phyloP scores from a whole-genome alignment of 2,797 vertebrate genomes.

The Catostomus latipinnis region DNA sequence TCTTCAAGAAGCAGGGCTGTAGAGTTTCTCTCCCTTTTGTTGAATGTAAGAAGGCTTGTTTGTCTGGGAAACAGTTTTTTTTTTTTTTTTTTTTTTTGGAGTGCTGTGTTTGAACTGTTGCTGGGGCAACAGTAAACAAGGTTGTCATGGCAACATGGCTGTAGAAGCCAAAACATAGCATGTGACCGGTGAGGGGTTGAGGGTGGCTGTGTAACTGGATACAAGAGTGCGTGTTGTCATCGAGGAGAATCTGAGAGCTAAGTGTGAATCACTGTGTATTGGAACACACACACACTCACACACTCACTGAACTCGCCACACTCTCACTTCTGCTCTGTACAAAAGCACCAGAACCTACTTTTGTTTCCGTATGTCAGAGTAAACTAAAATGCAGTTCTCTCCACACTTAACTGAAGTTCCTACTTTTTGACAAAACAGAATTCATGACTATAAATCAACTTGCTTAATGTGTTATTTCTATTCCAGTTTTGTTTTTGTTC shows the following conservation, averaged over 20 bases:
- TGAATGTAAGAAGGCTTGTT: conserved; percentile 69
- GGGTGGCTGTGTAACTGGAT: conserved; percentile 76
- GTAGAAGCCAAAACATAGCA: conserved; percentile 83
- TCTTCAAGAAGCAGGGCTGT: conserved; percentile 11
- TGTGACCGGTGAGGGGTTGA: conserved; percentile 75
- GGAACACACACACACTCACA: conserved; percentile 18
- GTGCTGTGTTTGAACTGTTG: conserved; percentile 83
- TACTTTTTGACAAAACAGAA: background rate
- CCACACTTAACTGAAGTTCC: background rate
- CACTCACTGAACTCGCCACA: conserved; percentile 4
- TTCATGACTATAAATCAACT: background rate
- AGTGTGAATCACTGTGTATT: conserved; percentile 58
- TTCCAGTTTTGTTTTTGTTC: no score
- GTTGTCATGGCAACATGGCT: conserved; percentile 77
- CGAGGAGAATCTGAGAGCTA: conserved; percentile 66
- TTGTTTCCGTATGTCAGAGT: conserved; percentile 2
- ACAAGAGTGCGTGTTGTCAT: conserved; percentile 70
- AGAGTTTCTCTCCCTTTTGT: conserved; percentile 58
- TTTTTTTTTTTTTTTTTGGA: conserved; percentile 75
- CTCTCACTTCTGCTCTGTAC: conserved; percentile 42
- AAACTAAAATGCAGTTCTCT: background rate
- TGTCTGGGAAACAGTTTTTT: conserved; percentile 75
- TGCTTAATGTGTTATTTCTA: no score
- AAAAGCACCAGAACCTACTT: conserved; percentile 2
- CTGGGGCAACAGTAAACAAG: conserved; percentile 83